Evolutionary conservation across 2,113 vertebrate species (phyloP).

Genomic region (Bothrops jararaca): DNA sequence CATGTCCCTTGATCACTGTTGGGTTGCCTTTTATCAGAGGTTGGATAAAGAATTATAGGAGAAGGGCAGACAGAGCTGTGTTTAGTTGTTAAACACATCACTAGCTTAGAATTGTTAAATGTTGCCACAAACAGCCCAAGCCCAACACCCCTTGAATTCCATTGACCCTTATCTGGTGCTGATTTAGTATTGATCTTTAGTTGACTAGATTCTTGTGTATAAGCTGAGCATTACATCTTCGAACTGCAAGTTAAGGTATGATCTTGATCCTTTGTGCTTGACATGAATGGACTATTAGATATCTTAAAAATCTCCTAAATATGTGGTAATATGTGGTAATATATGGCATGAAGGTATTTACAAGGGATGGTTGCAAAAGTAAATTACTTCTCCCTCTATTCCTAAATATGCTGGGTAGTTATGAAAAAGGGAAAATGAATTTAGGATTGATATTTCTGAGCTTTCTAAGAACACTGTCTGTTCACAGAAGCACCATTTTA

Average conservation of each 20-base stretch:
- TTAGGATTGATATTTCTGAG: not conserved
- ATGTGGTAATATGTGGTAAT: not conserved
- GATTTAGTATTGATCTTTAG: not conserved
- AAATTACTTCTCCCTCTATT: not conserved
- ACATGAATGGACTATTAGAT: too few species aligned
- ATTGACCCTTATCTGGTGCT: not conserved
- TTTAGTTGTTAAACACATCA: not conserved
- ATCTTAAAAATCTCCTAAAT: too few species aligned
- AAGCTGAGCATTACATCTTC: not conserved
- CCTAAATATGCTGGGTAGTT: not conserved
- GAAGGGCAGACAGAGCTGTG: not conserved
- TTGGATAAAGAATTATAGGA: not conserved
- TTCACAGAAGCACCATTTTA: not conserved
- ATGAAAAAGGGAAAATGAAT: not conserved
- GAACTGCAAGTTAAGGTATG: not conserved
- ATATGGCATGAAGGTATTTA: not conserved
- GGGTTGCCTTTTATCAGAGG: not conserved
- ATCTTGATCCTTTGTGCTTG: not conserved
- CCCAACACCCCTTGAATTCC: not conserved
- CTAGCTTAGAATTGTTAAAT: not conserved
- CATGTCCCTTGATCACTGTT: not conserved
- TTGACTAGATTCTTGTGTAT: not conserved
- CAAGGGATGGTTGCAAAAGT: not conserved
- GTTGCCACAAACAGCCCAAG: not conserved
- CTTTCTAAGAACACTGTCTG: not conserved